Conservation (phyloP, 2,797 vertebrate species). For the Octomys mimax region DNA sequence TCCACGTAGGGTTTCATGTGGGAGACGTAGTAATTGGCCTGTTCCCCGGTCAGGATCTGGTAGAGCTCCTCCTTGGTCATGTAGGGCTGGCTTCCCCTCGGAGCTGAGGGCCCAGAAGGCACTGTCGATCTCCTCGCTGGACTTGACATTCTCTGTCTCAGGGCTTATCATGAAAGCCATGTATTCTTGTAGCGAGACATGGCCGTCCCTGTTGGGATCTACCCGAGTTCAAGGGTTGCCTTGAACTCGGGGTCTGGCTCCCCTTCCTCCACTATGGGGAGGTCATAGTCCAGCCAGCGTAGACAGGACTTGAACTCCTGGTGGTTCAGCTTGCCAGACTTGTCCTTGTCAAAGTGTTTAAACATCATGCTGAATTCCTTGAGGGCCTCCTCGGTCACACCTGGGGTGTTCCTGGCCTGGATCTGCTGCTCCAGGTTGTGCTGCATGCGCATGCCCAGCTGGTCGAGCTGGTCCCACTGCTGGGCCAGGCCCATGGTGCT, state of each 20-base stretch:
- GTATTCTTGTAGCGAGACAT: conserved; percentile 99
- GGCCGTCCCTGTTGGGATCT: conserved; percentile 99
- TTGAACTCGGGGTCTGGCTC: conserved; percentile 99
- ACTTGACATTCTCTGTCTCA: conserved; percentile 99
- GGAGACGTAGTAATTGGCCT: conserved; percentile 98
- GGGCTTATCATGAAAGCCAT: conserved; percentile 99
- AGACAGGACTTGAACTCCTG: conserved; percentile 99
- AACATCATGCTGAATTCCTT: conserved; percentile 99
- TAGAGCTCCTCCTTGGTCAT: conserved; percentile 99
- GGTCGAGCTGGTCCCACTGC: conserved; percentile 99
- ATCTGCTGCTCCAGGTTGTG: conserved; percentile 99
- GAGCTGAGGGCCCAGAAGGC: conserved; percentile 99
- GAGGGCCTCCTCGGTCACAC: conserved; percentile 98
- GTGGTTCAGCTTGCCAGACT: conserved; percentile 98
- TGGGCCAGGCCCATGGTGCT: conserved; percentile 99
- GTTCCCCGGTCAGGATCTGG: conserved; percentile 98
- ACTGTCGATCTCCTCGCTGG: conserved; percentile 98
- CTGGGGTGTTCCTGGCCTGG: conserved; percentile 99
- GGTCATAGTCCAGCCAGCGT: conserved; percentile 97
- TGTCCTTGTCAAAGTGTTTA: conserved; percentile 99
- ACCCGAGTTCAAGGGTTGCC: conserved; percentile 96
- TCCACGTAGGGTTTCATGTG: conserved; percentile 99
- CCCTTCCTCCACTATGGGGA: conserved; percentile 99
- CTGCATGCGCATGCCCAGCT: conserved; percentile 99
- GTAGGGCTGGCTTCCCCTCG: conserved; percentile 97